Evolutionary conservation across 2,113 vertebrate genomes (phyloP).

Genomic region (Lichenostomus cassidix): DNA sequence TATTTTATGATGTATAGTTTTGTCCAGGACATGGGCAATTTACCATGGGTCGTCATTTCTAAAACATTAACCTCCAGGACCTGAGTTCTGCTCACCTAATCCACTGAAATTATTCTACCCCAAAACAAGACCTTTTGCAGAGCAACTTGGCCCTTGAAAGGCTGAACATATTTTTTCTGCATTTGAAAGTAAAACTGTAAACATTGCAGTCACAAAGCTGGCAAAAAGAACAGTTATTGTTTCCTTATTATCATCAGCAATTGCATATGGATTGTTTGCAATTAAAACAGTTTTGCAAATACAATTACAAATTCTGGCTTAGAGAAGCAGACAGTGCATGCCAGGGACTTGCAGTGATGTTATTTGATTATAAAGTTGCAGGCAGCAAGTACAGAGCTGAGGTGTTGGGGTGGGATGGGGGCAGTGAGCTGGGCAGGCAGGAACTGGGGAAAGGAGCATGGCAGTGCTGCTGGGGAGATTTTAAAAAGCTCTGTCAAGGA

Average conservation of each 20-base stretch:
- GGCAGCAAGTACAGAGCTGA: not conserved
- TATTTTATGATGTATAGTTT: not conserved
- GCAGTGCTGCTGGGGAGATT: fast-evolving
- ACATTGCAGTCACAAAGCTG: not conserved
- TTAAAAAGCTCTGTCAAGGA: not conserved
- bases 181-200: not conserved
- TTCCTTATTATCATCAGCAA: not conserved
- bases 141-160: not conserved
- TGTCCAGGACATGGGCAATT: not conserved
- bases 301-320: not conserved
- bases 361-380: not conserved
- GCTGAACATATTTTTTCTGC: not conserved
- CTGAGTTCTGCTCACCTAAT: not conserved
- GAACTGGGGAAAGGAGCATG: fast-evolving
- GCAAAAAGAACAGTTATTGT: not conserved
- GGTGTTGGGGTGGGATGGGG: fast-evolving
- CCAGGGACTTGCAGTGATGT: not conserved
- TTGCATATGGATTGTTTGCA: not conserved
- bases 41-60: not conserved
- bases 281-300: not conserved
- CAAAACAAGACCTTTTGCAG: not conserved
- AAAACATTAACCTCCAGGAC: not conserved
- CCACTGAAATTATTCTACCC: not conserved
- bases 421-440: not conserved
- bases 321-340: not conserved